Evolutionary conservation across 2,888 invertebrate species (phyloP), one percentile per base, ranked within the genome.

Genomic region (Chrysopilus asiliformis): DNA sequence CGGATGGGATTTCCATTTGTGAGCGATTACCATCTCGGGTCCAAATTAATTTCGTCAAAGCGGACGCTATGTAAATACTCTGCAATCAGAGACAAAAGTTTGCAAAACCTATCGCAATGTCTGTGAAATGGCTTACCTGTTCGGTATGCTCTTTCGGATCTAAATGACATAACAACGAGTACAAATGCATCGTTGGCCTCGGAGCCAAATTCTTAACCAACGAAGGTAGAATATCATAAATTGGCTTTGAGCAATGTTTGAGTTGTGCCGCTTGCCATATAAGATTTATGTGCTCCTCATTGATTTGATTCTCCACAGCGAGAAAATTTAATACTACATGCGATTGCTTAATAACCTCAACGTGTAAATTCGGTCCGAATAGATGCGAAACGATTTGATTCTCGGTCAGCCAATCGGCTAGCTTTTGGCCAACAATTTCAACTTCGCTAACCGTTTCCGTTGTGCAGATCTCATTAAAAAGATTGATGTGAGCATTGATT

Each of bases 361-460:
- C 91, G 65, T 94, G 94, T 47, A 93, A 70, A 68, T 94, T 94
- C 19, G 94, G 94, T n/a, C 94, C 93, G 67, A 93, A 94, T 40
- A 94, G 77, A 57, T 93, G 90, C 50, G 89, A 82, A 47, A 93
- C 84, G 43, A 94, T 89, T 57, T 83, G 86, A 59, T 89, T 84
- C 45, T 74, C 76, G 0, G 86, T 79, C 14, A 94, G 67, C 93
- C 93, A 94, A 46, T 82, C 75, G 1, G 87, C 87, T 47, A 94
- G 70, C 47, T 76, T 79, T 46, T 84, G 79, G 0, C 86, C 87
- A 20, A 85, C 79, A 18, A 80, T 67, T 54, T 91, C 90, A 0
- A 84, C 83, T 54, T 90, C 87, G 0, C 83, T 76, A 2, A 86
- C 74, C 1, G 83, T 80, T 52, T 89, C 90, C 20, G 84, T 87